These are phyloP conservation scores for Atta cephalotes DNA, from an alignment of 1,140 invertebrate genomes.

Conservation along the genomic window DNA sequence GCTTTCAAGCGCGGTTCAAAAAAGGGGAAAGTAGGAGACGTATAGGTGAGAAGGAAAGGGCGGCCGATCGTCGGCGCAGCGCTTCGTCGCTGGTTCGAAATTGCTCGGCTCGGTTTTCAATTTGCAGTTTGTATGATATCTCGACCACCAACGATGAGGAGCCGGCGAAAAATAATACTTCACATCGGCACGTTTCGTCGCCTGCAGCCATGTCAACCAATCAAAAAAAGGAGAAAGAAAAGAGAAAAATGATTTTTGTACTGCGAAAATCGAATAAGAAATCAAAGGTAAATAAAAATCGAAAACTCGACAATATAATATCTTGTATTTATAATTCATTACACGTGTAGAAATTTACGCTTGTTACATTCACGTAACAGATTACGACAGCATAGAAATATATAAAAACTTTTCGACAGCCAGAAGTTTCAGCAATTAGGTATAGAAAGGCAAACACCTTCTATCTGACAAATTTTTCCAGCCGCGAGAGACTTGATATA, in stretches of 20 bases:
- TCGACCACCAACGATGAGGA: slow-evolving; percentile 5
- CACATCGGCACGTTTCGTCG: neutral
- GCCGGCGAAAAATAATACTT: slow-evolving; percentile 71
- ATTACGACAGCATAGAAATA: neutral
- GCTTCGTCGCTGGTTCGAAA: slow-evolving; percentile 58
- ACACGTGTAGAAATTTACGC: neutral
- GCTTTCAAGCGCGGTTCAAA: slow-evolving; percentile 73
- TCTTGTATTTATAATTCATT: neutral
- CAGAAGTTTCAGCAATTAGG: neutral
- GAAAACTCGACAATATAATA: no score
- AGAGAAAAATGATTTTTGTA: neutral
- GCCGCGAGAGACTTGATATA: neutral
- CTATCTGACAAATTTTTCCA: slow-evolving; percentile 9
- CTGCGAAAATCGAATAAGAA: neutral
- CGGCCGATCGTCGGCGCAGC: slow-evolving; percentile 16
- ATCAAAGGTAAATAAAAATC: neutral
- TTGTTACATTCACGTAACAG: neutral
- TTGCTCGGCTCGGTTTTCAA: slow-evolving; percentile 75
- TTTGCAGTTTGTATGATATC: slow-evolving; percentile 69
- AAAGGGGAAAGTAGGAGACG: slow-evolving; percentile 61
- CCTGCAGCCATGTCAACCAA: neutral
- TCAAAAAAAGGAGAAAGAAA: neutral
- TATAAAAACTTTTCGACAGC: neutral
- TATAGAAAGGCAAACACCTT: neutral
- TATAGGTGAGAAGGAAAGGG: slow-evolving; percentile 54